These are phyloP conservation scores for Pygmarrhopalites habei DNA, from an alignment of 1,140 invertebrate genomes.

Conservation along the genomic window DNA sequence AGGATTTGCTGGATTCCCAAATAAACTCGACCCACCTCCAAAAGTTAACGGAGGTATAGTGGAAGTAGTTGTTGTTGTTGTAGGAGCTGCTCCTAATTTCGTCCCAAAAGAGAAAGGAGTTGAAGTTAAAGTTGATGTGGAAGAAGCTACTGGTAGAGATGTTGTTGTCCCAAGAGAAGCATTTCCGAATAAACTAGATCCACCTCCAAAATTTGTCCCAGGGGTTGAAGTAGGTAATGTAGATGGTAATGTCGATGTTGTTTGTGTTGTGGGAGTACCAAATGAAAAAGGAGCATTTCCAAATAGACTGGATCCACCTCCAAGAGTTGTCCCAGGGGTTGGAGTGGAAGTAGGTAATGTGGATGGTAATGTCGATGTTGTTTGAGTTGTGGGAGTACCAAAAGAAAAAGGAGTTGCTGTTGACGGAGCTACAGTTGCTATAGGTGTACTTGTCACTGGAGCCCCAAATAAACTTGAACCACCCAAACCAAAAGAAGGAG, in stretches of 20 bases:
- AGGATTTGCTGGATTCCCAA: neutral
- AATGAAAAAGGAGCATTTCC: neutral
- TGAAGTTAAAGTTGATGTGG: neutral
- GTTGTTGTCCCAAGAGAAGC: neutral
- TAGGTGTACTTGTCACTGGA: no score
- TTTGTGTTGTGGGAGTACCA: neutral
- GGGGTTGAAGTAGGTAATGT: neutral
- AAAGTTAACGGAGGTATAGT: neutral
- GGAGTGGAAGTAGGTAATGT: neutral
- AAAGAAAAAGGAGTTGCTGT: neutral
- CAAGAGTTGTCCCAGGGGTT: neutral
- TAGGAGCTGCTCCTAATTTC: neutral
- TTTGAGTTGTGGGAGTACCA: neutral
- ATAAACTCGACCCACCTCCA: no score
- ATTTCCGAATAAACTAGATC: neutral
- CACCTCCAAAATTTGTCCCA: neutral
- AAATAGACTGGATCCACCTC: neutral
- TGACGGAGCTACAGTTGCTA: no score
- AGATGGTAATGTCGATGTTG: neutral
- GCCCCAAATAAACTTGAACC: no score
- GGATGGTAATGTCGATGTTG: neutral
- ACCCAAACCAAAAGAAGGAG: no score
- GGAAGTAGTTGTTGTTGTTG: neutral
- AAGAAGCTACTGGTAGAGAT: neutral
- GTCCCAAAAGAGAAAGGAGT: neutral